A percentile compares a stretch with the other conserved stretches of the same genome.
Conservation (phyloP, 2,888 invertebrate genomes). For the Alloplasta piceator region DNA sequence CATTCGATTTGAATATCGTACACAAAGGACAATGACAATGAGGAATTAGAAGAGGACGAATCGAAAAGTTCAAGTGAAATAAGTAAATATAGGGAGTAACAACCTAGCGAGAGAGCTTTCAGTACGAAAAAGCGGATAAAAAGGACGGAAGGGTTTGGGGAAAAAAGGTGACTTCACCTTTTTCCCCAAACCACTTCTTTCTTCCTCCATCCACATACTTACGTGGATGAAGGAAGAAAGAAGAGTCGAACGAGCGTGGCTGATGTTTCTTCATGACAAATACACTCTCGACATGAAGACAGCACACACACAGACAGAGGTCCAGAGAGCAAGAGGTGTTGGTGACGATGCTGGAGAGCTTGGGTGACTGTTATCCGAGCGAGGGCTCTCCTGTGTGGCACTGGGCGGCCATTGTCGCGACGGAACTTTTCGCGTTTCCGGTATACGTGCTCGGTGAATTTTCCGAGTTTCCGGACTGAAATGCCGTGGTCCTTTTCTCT, state of each 20-base stretch:
- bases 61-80: background rate
- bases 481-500: conserved; percentile 8
- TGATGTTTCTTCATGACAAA: conserved; percentile 18
- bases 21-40: background rate
- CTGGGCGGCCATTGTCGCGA: conserved; percentile 55
- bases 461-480: conserved; percentile 64
- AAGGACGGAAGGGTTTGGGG: background rate
- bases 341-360: background rate
- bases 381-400: conserved; percentile 29
- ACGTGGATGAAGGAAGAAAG: background rate
- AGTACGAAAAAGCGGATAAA: conserved; percentile 14
- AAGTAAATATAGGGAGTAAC: background rate
- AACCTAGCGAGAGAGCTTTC: conserved; percentile 2
- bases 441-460: conserved; percentile 67
- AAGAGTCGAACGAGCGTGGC: conserved; percentile 3
- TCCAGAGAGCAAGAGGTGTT: background rate
- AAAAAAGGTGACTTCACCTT: conserved; percentile 11
- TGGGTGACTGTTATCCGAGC: conserved; percentile 47
- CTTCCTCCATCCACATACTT: background rate
- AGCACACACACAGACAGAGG: conserved; percentile 1
- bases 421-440: conserved; percentile 71
- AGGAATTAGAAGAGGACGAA: background rate
- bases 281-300: conserved; percentile 2
- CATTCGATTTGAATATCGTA: background rate
- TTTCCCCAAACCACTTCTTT: no score